phyloP scores from a whole-genome alignment of 2,888 invertebrate species.

The Troilus luridus region DNA sequence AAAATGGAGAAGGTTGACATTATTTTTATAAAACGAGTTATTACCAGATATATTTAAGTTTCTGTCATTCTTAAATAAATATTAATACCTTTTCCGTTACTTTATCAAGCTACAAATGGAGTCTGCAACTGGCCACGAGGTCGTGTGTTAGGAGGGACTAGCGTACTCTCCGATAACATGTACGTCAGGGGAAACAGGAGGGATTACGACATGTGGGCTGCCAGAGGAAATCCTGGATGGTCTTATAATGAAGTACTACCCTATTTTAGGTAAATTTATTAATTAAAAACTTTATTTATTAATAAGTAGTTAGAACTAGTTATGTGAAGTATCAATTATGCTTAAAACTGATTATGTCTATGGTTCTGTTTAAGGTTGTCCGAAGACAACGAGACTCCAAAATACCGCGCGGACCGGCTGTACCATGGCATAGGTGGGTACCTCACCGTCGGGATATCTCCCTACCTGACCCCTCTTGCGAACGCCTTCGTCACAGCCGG shows the following conservation, averaged over 20 bases:
- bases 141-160: slow-evolving; percentile 71
- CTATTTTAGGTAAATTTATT: slow-evolving; percentile 67
- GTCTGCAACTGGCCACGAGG: slow-evolving; percentile 84
- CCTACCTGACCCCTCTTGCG: slow-evolving; percentile 63
- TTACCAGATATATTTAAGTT: too few species aligned
- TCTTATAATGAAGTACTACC: slow-evolving; percentile 66
- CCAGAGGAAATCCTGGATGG: slow-evolving; percentile 66
- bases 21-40: too few species aligned
- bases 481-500: slow-evolving; percentile 64
- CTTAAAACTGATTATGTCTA: too few species aligned
- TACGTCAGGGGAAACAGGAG: slow-evolving; percentile 66
- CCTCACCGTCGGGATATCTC: slow-evolving; percentile 65
- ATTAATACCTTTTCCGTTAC: background rate
- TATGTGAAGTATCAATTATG: too few species aligned
- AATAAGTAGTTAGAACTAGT: too few species aligned
- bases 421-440: slow-evolving; percentile 66
- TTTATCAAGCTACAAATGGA: slow-evolving; percentile 70
- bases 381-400: slow-evolving; percentile 67
- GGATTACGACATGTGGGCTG: slow-evolving; percentile 66
- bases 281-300: too few species aligned
- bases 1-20: too few species aligned
- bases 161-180: slow-evolving; percentile 65
- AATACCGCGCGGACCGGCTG: slow-evolving; percentile 61
- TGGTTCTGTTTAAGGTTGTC: slow-evolving; percentile 61
- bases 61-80: too few species aligned